Evolutionary conservation across 92 coral and sea anemone species (phyloP).

Genomic region (Isaurus tuberculatus): DNA sequence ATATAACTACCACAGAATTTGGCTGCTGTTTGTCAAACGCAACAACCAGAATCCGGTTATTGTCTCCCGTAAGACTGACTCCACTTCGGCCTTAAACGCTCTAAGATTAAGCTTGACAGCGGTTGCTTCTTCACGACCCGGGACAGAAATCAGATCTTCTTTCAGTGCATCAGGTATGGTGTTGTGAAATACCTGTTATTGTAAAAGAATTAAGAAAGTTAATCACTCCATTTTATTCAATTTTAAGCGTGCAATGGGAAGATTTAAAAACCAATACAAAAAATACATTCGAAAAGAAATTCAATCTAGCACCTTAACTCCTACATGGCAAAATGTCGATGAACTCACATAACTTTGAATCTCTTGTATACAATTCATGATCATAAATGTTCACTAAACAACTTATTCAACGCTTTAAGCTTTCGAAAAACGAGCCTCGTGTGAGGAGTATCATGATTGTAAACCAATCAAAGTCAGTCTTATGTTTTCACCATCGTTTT

Average conservation of each 20-base stretch:
- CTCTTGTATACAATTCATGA: too few relatives aligned
- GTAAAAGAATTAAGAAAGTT: background rate
- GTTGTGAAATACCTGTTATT: background rate
- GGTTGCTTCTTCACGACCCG: constrained; percentile 19
- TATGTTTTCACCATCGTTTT: background rate
- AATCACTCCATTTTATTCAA: too few relatives aligned
- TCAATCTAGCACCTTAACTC: too few relatives aligned
- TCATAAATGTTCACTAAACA: background rate
- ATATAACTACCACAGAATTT: constrained; percentile 8
- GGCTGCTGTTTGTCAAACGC: constrained; percentile 27
- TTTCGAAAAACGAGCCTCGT: too few relatives aligned
- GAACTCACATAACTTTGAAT: too few relatives aligned
- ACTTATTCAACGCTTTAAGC: too few relatives aligned
- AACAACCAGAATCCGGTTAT: background rate
- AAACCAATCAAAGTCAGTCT: constrained; percentile 12
- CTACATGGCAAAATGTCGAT: too few relatives aligned
- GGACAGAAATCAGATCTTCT: constrained; percentile 16
- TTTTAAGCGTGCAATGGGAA: too few relatives aligned
- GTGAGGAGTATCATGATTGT: background rate
- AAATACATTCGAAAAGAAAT: too few relatives aligned
- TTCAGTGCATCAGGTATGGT: constrained; percentile 16
- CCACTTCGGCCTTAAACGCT: constrained; percentile 18
- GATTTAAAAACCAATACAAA: background rate
- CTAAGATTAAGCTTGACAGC: background rate
- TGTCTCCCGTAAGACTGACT: constrained; percentile 27